Conservation (phyloP, 2,888 invertebrate genomes). For the Thereva unica region DNA sequence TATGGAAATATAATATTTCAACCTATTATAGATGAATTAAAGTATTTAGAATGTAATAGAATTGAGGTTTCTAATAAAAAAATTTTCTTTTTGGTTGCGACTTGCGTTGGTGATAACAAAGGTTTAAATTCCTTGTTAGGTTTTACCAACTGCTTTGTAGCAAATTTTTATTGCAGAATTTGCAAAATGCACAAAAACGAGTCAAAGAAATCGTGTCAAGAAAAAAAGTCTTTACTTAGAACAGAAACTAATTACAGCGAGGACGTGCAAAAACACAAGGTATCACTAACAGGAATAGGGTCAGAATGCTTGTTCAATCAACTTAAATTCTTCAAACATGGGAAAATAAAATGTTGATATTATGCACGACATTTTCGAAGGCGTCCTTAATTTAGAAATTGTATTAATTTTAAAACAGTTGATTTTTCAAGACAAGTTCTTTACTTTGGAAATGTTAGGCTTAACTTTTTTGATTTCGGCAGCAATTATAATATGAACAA, state of each 20-base stretch:
- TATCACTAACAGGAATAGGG: conserved; percentile 35
- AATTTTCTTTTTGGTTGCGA: conserved; percentile 11
- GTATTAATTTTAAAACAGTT: conserved; percentile 25
- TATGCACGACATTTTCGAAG: conserved; percentile 36
- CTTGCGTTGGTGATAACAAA: background rate
- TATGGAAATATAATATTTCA: conserved; percentile 33
- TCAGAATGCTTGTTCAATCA: conserved; percentile 37
- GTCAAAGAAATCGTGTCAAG: conserved; percentile 14
- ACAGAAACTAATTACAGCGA: conserved; percentile 26
- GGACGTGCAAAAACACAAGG: conserved; percentile 5
- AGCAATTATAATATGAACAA: conserved; percentile 3
- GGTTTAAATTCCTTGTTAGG: background rate
- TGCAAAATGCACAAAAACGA: background rate
- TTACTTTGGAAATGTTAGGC: conserved; percentile 28
- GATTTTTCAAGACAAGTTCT: conserved; percentile 31
- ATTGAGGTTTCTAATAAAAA: conserved; percentile 5
- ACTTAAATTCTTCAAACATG: conserved; percentile 36
- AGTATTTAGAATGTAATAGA: conserved; percentile 7
- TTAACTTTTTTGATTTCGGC: conserved; percentile 32
- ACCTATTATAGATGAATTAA: conserved; percentile 19
- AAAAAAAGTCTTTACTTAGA: conserved; percentile 32
- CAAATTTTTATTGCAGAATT: background rate
- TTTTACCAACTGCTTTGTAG: background rate
- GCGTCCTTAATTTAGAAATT: conserved; percentile 24
- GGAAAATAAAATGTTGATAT: conserved; percentile 29